phyloP scores from a whole-genome alignment of 1,140 invertebrate genomes.

The Aradophagus sp. region DNA sequence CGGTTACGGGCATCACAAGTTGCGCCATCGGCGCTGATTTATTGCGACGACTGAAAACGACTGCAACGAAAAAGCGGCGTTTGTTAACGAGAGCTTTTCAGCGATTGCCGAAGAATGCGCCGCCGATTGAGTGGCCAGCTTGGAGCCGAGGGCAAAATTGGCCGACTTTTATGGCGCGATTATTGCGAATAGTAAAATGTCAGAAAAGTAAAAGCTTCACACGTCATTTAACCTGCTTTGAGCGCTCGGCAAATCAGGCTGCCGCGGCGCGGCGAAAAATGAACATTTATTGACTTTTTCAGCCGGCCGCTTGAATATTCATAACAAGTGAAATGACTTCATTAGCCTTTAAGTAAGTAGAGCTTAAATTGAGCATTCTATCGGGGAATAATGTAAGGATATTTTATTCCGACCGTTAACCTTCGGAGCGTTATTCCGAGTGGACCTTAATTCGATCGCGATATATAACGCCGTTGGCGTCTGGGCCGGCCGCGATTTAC shows the following conservation, averaged over 20 bases:
- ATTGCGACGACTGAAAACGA: too few relatives aligned
- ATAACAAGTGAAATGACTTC: constrained; percentile 42
- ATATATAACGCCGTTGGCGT: constrained; percentile 9
- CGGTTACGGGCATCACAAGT: too few relatives aligned
- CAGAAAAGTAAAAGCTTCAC: constrained; percentile 36
- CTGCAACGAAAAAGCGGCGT: too few relatives aligned
- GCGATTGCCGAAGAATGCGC: too few relatives aligned
- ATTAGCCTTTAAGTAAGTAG: constrained; percentile 39
- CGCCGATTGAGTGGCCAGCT: too few relatives aligned
- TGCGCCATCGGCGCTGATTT: too few relatives aligned
- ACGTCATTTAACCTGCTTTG: constrained; percentile 32
- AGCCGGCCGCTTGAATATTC: constrained; percentile 18
- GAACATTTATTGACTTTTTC: constrained; percentile 36
- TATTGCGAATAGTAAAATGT: constrained; percentile 23
- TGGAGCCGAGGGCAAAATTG: too few relatives aligned
- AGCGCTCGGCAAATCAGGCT: constrained; percentile 8
- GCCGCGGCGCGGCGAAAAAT: constrained; percentile 20
- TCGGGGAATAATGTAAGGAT: too few relatives aligned
- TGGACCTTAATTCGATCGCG: constrained; percentile 10
- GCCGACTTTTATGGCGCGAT: too few relatives aligned
- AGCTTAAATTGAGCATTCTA: too few relatives aligned
- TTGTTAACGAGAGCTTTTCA: too few relatives aligned
- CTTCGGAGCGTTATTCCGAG: constrained; percentile 15
- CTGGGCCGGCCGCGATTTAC: constrained; percentile 14
- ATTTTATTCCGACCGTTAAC: too few relatives aligned